Percentiles rank a stretch among this genome's conserved stretches.
Conservation (phyloP, 2,797 vertebrate genomes). For the Pogonophryne albipinna region DNA sequence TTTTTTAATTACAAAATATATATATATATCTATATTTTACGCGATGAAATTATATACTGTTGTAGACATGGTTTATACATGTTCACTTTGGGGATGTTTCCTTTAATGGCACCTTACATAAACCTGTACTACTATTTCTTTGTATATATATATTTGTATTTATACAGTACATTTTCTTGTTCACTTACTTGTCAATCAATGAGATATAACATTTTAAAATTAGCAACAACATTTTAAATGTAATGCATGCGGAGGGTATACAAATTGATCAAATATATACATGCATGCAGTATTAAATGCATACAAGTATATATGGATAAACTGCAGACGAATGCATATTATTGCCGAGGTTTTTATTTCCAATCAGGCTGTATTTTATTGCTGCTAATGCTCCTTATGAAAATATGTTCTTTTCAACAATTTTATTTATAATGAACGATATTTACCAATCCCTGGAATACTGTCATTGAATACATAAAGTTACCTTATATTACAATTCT, state of each 20-base stretch:
- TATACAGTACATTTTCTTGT: background rate
- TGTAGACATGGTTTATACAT: background rate
- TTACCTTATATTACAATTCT: background rate
- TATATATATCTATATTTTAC: conserved; percentile 10
- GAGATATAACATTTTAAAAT: background rate
- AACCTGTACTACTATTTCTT: background rate
- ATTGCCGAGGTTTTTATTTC: no score
- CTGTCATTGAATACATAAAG: background rate
- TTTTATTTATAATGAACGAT: background rate
- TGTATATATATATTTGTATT: background rate
- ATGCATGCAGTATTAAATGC: background rate
- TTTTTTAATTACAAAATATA: conserved; percentile 23
- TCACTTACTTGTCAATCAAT: background rate
- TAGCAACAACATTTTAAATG: background rate
- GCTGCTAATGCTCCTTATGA: background rate
- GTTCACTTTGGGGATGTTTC: no score
- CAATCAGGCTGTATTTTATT: background rate
- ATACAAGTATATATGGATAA: no score
- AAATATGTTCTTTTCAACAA: background rate
- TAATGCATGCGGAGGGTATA: background rate
- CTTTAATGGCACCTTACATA: background rate
- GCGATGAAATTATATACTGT: background rate
- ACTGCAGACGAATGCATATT: no score
- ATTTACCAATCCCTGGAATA: conserved; percentile 18
- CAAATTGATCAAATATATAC: background rate